Evolutionary conservation across 2,797 vertebrate species (phyloP).

Genomic region (Australoheros facetus): DNA sequence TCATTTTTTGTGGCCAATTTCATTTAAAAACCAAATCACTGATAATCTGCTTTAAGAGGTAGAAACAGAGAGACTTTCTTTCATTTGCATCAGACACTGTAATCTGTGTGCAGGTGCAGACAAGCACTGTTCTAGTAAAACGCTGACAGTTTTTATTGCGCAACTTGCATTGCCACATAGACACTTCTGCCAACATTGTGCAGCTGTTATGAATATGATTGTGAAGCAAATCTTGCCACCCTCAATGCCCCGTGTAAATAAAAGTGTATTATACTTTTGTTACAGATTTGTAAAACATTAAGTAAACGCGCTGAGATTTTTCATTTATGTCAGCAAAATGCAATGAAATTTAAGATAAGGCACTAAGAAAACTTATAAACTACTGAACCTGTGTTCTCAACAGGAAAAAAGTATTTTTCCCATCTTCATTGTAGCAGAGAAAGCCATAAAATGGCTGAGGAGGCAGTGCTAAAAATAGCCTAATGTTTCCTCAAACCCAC

Average conservation of each 20-base stretch:
- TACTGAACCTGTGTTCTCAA: not conserved
- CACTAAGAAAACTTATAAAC: not conserved
- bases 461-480: conserved; percentile 63
- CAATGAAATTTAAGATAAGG: not conserved
- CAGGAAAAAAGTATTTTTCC: not conserved
- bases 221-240: not conserved
- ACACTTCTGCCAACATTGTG: conserved; percentile 18
- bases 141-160: conserved; percentile 32
- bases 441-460: conserved; percentile 44
- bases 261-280: not conserved
- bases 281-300: not conserved
- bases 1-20: not conserved
- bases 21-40: not conserved
- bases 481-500: conserved; percentile 60
- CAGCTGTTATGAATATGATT: conserved; percentile 41
- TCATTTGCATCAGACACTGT: not conserved
- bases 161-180: conserved; percentile 35
- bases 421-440: conserved; percentile 27
- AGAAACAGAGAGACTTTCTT: not conserved
- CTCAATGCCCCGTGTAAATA: not conserved
- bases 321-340: not conserved
- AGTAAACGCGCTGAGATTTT: not conserved
- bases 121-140: conserved; percentile 22
- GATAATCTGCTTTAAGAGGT: not conserved
- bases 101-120: conserved; percentile 30